Evolutionary conservation across 1,140 invertebrate genomes (phyloP), one percentile per base, ranked within the genome.

Genomic region (Apis florea): DNA sequence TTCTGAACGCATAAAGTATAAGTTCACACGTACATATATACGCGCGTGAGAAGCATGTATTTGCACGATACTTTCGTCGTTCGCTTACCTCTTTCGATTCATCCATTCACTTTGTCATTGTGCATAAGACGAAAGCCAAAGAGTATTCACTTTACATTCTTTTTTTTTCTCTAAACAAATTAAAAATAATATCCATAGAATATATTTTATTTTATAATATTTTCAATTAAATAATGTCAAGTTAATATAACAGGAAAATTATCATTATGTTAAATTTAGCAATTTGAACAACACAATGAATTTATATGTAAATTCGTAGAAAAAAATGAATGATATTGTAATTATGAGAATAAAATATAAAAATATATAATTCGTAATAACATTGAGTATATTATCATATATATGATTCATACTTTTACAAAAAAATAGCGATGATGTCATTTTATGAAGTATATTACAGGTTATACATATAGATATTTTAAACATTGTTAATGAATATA

Each of bases 381-480:
- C 40, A 63, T 67, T 64, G 53, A 15, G 64, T 68, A 81, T 72
- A 63, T 76, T 83, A 83, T 79, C 71, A 79, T 68, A 67, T 24
- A 19, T 40, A 19, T 86, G 84, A 86, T 24, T 86, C 85, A 83
- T 59, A 63, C 12, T 11, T 5, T 5, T 47, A 21, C 51, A 86
- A 85, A 85, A n/a, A 83, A 79, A 75, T 83, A 53, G 15, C 69
- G 71, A 71, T 86, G 84, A 86, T 83, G 84, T 86, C 85, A 86
- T 21, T 40, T 40, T 24, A 56, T 56, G 76, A 82, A 21, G 21
- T 70, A 47, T 19, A 53, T 40, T n/a, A 54, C 49, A 19, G 31
- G 31, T 40, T 26, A 26, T 17, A 31, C 24, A n/a, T 54, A 54
- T 40, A 40, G 9, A 54, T 59, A 64, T 68, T 76, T 17, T 79